phyloP scores from a whole-genome alignment of 2,888 invertebrate species.

The Synergus laeviventris region DNA sequence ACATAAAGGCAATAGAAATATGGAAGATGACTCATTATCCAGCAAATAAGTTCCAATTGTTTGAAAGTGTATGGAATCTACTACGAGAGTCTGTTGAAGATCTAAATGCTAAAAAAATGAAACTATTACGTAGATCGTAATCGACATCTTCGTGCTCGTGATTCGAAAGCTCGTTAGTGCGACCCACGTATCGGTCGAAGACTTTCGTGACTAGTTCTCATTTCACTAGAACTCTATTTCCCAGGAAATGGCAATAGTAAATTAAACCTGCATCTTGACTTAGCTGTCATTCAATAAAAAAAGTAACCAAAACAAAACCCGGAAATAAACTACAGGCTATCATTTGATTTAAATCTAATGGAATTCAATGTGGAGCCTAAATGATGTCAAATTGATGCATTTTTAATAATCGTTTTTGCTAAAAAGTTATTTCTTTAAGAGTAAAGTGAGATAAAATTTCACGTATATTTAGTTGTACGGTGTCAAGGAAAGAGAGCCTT shows the following conservation, averaged over 20 bases:
- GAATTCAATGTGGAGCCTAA: too few relatives aligned
- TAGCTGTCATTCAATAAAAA: neutral
- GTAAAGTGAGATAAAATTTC: neutral
- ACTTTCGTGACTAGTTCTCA: constrained; percentile 44
- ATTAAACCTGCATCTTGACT: neutral
- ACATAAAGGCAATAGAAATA: too few relatives aligned
- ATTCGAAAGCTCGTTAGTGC: constrained; percentile 43
- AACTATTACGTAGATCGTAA: neutral
- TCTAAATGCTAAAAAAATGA: neutral
- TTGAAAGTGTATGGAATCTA: neutral
- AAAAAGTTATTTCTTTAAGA: neutral
- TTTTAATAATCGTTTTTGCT: neutral
- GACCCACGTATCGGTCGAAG: constrained; percentile 42
- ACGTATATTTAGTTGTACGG: neutral
- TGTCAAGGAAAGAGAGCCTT: constrained; percentile 7
- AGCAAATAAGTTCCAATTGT: too few relatives aligned
- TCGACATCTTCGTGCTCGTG: constrained; percentile 1
- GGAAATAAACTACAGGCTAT: neutral
- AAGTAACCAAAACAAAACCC: neutral
- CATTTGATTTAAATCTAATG: too few relatives aligned
- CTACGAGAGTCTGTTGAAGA: neutral
- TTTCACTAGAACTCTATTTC: constrained; percentile 31
- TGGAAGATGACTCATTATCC: too few relatives aligned
- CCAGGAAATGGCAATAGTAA: constrained; percentile 25
- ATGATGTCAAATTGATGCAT: too few relatives aligned